Evolutionary conservation across 2,888 invertebrate genomes (phyloP).

Genomic region (Melipona beecheii): DNA sequence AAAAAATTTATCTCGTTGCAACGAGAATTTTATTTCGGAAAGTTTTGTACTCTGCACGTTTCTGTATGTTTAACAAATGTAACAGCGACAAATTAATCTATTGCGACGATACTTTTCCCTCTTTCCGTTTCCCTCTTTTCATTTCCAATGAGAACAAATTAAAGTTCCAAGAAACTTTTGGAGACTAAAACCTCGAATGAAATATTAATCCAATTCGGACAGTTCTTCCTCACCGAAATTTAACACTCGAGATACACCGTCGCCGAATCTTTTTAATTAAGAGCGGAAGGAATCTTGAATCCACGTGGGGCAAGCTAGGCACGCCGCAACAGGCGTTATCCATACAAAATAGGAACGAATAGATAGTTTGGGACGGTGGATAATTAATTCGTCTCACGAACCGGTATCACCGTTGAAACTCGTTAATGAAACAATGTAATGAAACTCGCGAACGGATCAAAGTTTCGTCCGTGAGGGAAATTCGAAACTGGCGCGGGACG

Average conservation of each 20-base stretch:
- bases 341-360: not conserved
- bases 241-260: not conserved
- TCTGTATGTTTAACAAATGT: no score
- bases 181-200: not conserved
- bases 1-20: no score
- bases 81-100: no score
- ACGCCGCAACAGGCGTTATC: not conserved
- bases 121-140: no score
- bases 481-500: constrained; percentile 14
- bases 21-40: no score
- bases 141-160: no score
- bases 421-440: constrained; percentile 53
- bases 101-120: no score
- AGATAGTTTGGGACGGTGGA: not conserved
- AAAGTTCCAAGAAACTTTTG: no score
- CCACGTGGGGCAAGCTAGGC: not conserved
- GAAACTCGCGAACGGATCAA: constrained; percentile 31
- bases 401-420: constrained; percentile 4
- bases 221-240: no score
- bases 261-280: not conserved
- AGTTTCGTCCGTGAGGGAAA: constrained; percentile 48
- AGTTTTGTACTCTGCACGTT: no score
- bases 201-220: not conserved
- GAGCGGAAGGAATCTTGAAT: not conserved
- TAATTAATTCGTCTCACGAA: constrained; percentile 56